Evolutionary conservation across 2,888 invertebrate species (phyloP), one percentile per base, ranked within the genome.

Genomic region (Cryptocephalus moraei): DNA sequence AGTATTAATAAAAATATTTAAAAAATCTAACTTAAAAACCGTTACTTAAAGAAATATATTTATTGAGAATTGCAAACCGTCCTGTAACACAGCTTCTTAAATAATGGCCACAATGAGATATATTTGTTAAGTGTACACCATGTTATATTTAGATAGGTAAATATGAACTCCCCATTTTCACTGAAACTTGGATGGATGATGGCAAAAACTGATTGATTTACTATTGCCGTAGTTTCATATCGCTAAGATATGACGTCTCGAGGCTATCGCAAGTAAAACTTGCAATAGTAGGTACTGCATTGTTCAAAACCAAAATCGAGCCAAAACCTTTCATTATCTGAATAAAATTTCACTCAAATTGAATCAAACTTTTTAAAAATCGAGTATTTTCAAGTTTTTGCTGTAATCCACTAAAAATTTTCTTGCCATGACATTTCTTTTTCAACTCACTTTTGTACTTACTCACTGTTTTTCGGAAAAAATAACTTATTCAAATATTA

Each of bases 51-150:
- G 62, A 64, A 22, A 22, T n/a, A 36, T 65, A 62, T 65, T 65
- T 60, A 63, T 66, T 67, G 49, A 40, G 48, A 50, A 47, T 42
- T n/a, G 10, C 64, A 62, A 65, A 67, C 69, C 69, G 69, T 69
- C 69, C 70, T 59, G 56, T 43, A 52, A 59, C 57, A 62, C 22
- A 22, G 22, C 65, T 67, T 64, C 62, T 62, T 58, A 52, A 61
- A 59, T 58, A 56, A 61, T 56, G 57, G 60, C 52, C 53, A 53
- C 62, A 60, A 62, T 63, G 62, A 61, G 53, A 61, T 60, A 61
- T 55, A 50, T 63, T 58, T 60, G 56, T 62, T 22, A 61, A 59
- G 58, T 62, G 61, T 65, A 65, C 56, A 64, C 63, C 63, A 64
- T 65, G 59, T 61, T 61, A 59, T 22, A 22, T 55, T 52, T 58